These are phyloP conservation scores for Zoanthus solanderi DNA, from an alignment of 92 coral and sea anemone genomes.

Conservation along the genomic window DNA sequence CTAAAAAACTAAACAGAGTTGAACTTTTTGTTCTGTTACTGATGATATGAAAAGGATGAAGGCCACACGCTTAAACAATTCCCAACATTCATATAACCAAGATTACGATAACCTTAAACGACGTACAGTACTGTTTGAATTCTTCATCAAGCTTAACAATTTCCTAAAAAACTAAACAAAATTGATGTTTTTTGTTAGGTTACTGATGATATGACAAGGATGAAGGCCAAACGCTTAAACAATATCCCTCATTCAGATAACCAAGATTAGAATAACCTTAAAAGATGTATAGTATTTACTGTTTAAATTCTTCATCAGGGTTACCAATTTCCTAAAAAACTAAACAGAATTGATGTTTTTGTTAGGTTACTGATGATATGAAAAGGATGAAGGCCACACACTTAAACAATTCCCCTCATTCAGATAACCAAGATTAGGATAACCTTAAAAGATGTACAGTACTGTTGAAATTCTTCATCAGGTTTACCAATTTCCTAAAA, in stretches of 20 bases:
- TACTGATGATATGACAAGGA: constrained; percentile 95
- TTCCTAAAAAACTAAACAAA: background rate
- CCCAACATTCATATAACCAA: background rate
- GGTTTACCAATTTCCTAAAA: background rate
- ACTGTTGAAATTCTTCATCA: background rate
- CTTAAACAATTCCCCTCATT: background rate
- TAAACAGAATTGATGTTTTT: background rate
- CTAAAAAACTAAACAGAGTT: background rate
- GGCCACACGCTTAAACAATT: constrained; percentile 58
- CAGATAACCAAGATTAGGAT: background rate
- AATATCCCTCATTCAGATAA: too few relatives aligned
- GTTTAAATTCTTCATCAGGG: background rate
- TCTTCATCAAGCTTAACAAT: background rate
- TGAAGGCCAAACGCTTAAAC: constrained; percentile 77
- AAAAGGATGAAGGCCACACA: constrained; percentile 53
- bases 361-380: constrained; percentile 75
- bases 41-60: constrained; percentile 97
- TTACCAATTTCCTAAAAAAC: too few relatives aligned
- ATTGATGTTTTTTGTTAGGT: constrained; percentile 60
- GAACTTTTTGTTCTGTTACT: constrained; percentile 71
- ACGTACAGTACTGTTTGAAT: background rate
- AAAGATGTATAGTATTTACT: background rate
- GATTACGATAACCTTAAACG: background rate
- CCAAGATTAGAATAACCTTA: background rate
- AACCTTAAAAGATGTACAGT: background rate